Percentiles rank a stretch among this genome's conserved stretches.
phyloP scores from a whole-genome alignment of 2,113 vertebrate species.

The Halcyon senegalensis region DNA sequence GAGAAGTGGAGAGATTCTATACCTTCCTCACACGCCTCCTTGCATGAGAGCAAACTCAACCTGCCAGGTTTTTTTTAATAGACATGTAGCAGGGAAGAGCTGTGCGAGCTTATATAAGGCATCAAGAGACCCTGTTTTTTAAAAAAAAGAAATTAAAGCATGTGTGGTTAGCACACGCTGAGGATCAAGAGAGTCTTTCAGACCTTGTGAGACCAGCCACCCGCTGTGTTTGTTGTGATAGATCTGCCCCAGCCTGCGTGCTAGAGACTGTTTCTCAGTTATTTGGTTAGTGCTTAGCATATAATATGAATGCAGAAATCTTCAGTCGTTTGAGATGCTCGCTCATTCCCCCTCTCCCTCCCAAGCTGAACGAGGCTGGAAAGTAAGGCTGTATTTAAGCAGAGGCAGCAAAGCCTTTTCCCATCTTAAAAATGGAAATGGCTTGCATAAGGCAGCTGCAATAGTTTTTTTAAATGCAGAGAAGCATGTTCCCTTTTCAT shows the following conservation, averaged over 20 bases:
- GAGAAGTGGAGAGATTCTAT: not conserved
- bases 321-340: not conserved
- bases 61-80: not conserved
- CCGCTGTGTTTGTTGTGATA: not conserved
- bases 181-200: not conserved
- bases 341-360: accelerated
- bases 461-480: not conserved
- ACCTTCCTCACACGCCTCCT: not conserved
- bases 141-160: not conserved
- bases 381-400: not conserved
- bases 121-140: not conserved
- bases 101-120: not conserved
- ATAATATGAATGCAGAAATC: not conserved
- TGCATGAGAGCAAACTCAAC: not conserved
- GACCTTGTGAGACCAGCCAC: not conserved
- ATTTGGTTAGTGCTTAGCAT: not conserved
- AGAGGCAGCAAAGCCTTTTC: not conserved
- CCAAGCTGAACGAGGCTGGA: not conserved
- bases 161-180: not conserved
- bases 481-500: not conserved
- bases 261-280: not conserved
- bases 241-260: not conserved
- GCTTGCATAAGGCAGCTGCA: not conserved
- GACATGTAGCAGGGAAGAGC: not conserved
- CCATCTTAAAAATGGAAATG: not conserved